Base-by-base conservation (phyloP, 2,888 invertebrate genomes). In the Gymnosoma rotundatum region DNA sequence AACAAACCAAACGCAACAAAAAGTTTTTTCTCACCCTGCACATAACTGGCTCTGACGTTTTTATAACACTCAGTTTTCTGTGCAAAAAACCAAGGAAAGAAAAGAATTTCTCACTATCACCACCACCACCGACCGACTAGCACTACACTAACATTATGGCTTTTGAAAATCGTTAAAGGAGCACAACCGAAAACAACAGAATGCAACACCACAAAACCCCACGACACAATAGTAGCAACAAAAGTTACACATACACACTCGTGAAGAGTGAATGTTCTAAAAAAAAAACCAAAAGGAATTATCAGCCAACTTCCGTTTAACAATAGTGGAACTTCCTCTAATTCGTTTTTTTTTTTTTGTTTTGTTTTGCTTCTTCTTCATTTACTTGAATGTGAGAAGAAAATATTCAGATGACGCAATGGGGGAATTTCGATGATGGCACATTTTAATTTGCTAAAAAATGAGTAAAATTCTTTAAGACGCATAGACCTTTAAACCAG, bases 231-330 rank as follows among this genome's bases (percentile, higher is more conserved):
- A 58, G 12, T 4, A 61, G 54, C 56, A 70, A 70, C 70, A 70
- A 56, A 70, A 78, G 63, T n/a, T 45, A 56, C 42, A 54, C 63
- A 56, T 45, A 76, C 48, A 25, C 50, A 38, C 32, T 52, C 7
- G 12, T 48, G 67, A 36, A 48, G 45, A 54, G 60, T 73, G 48
- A 48, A 60, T 69, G 60, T 16, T n/a, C n/a, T n/a, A n/a, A n/a
- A 69, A 18, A 21, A 63, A 63, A 45, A 73, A 58, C 72, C 67
- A 78, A 73, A 73, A 69, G 73, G 69, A 78, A 67, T 74, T 74
- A 69, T 78, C 73, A 74, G 73, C 10, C 69, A 78, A 78, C 83
- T 83, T 83, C 83, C 83, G 78, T 63, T 83, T 63, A 83, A 83
- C 67, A 76, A 82, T 72, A 52, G 75, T 52, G 42, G 18, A 66